These are phyloP conservation scores for Sebastes schlegelii DNA, from an alignment of 2,113 vertebrate genomes.

Conservation along the genomic window DNA sequence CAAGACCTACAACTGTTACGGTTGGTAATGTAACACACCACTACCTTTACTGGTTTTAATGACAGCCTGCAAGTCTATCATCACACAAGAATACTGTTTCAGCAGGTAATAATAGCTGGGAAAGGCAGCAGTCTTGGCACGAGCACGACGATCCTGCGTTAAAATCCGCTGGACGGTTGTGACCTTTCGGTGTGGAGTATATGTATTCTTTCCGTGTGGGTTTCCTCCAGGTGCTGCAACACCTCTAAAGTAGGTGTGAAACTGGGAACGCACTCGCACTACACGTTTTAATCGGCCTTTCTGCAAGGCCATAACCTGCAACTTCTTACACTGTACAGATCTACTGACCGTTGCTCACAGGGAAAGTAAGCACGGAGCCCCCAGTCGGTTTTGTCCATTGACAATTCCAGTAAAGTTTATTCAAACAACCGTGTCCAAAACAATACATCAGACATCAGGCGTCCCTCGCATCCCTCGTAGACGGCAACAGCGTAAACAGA, in stretches of 20 bases:
- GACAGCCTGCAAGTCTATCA: conserved; percentile 55
- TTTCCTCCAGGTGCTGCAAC: neutral
- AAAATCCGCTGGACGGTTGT: neutral
- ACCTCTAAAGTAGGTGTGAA: neutral
- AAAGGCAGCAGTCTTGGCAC: conserved; percentile 16
- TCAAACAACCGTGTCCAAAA: neutral
- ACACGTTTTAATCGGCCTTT: neutral
- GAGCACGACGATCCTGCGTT: neutral
- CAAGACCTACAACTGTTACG: conserved; percentile 80
- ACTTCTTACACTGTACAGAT: neutral
- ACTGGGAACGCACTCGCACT: neutral
- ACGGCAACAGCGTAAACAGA: too few relatives aligned
- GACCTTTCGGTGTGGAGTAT: neutral
- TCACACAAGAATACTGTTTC: conserved; percentile 45
- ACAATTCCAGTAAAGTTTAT: neutral
- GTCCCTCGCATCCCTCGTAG: too few relatives aligned
- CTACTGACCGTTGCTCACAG: neutral
- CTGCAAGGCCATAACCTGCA: neutral
- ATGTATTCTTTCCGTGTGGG: neutral
- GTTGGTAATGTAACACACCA: conserved; percentile 73
- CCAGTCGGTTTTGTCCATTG: neutral
- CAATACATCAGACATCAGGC: too few relatives aligned
- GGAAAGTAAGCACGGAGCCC: neutral
- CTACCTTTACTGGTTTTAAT: conserved; percentile 77
- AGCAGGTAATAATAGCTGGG: conserved; percentile 41